Base-by-base conservation (phyloP, 2,888 invertebrate species). In the Drosophila villosipedis region DNA sequence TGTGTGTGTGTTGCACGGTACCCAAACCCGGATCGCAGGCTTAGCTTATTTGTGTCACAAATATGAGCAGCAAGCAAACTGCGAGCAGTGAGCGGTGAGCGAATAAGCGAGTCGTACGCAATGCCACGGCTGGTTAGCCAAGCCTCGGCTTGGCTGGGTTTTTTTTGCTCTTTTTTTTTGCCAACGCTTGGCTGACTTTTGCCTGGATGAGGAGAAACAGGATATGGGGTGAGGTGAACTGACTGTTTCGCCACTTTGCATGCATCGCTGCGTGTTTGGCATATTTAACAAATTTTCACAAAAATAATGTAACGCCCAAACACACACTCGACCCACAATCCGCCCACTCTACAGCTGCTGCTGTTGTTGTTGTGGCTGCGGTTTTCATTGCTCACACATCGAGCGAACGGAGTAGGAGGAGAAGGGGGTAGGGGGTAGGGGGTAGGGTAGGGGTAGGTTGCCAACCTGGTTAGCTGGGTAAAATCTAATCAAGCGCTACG, bases 401-500 rank as follows among this genome's bases (percentile, higher is more conserved):
- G 59, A 49, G 54, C 41, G 57, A 41, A 43, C 12, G 63, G 16
- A 62, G 47, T 28, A 37, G 25, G 12, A 16, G 41, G 39, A 12
- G 10, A 37, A 2, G 47, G 1, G 6, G 2, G 41, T 30, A 37
- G 37, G 4, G 25, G 35, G 3, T 39, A 22, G 7, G 28, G 28
- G 25, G 25, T 16, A 5, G 47, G 28, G 25, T 14, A 5, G 37
- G 25, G 25, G 47, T 9, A 37, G 47, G 41, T 30, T 37, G 54
- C 37, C 37, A 41, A 65, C 62, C 62, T 58, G 75, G 63, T 67
- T 73, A 47, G 76, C 69, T 76, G 76, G 82, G 64, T 76, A 89
- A 88, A 86, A 86, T 90, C 89, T 86, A 90, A 86, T 90, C 90
- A 86, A 90, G 90, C 90, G 85, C 85, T 89, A 90, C 81, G 88